Evolutionary conservation across 2,888 invertebrate genomes (phyloP).

Genomic region (Pecten maximus): DNA sequence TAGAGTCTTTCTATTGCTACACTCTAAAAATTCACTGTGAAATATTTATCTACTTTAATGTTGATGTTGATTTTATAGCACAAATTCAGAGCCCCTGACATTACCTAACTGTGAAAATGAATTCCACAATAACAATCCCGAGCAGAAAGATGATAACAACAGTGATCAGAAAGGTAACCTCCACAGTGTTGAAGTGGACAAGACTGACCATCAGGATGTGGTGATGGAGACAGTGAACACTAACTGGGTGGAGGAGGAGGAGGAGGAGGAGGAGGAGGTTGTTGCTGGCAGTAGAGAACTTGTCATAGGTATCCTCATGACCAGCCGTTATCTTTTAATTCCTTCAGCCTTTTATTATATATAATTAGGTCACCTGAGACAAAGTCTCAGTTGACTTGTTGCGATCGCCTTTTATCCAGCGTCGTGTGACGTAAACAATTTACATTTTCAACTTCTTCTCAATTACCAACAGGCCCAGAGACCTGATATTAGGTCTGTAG

Average conservation of each 20-base stretch:
- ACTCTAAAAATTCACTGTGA: no score
- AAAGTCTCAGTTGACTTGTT: no score
- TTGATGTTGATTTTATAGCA: no score
- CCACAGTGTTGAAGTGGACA: not conserved
- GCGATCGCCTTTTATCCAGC: no score
- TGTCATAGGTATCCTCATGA: not conserved
- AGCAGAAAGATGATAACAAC: not conserved
- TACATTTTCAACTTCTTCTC: no score
- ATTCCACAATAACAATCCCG: not conserved
- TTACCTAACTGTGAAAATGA: not conserved
- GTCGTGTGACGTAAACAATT: no score
- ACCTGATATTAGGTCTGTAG: no score
- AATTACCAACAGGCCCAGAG: no score
- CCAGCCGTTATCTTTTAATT: not conserved
- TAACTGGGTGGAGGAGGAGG: not conserved
- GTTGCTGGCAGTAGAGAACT: not conserved
- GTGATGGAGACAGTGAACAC: not conserved
- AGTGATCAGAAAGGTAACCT: no score
- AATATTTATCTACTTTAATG: no score
- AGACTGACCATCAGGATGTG: constrained; percentile 50
- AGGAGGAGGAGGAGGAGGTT: not conserved
- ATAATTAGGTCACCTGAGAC: not conserved
- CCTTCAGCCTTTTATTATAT: not conserved
- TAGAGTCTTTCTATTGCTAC: no score
- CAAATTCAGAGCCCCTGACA: not conserved